A percentile compares a stretch with the other conserved stretches of the same genome.
These are phyloP conservation scores for Neoscelio sp. DNA, from an alignment of 2,888 invertebrate species.

Conservation along the genomic window DNA sequence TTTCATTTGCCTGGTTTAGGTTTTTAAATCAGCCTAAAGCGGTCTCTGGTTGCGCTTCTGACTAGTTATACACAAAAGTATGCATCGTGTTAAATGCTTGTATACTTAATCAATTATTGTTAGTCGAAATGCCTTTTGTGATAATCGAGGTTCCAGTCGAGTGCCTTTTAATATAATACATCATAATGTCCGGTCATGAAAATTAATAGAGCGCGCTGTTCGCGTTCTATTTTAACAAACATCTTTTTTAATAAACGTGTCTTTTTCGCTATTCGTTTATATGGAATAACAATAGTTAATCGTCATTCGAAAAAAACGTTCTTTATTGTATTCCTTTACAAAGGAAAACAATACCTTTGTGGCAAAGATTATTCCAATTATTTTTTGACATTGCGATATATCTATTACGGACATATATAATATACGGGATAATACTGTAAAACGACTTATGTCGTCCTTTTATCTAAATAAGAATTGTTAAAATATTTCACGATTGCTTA, in stretches of 20 bases:
- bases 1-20: constrained; percentile 5
- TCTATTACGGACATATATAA: constrained; percentile 10
- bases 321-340: constrained; percentile 29
- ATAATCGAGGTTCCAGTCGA: constrained; percentile 63
- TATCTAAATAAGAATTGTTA: no score
- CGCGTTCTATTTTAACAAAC: no score
- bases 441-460: no score
- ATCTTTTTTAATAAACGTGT: no score
- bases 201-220: constrained; percentile 31
- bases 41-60: constrained; percentile 63
- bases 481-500: no score
- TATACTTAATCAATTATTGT: constrained; percentile 52
- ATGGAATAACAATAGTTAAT: constrained; percentile 38
- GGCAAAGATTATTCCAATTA: constrained; percentile 46
- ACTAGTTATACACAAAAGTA: constrained; percentile 31
- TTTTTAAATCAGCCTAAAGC: constrained; percentile 34
- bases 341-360: constrained; percentile 31
- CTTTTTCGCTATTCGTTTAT: no score
- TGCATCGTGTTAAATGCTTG: constrained; percentile 42
- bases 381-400: constrained; percentile 13
- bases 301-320: constrained; percentile 29
- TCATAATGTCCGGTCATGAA: constrained; percentile 21
- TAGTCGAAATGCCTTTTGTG: constrained; percentile 45
- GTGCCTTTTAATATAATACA: constrained; percentile 39
- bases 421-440: constrained; percentile 7